Percentiles rank a stretch among this genome's conserved stretches.
These are phyloP conservation scores for Smittia aterrima DNA, from an alignment of 2,888 invertebrate genomes.

Conservation along the genomic window DNA sequence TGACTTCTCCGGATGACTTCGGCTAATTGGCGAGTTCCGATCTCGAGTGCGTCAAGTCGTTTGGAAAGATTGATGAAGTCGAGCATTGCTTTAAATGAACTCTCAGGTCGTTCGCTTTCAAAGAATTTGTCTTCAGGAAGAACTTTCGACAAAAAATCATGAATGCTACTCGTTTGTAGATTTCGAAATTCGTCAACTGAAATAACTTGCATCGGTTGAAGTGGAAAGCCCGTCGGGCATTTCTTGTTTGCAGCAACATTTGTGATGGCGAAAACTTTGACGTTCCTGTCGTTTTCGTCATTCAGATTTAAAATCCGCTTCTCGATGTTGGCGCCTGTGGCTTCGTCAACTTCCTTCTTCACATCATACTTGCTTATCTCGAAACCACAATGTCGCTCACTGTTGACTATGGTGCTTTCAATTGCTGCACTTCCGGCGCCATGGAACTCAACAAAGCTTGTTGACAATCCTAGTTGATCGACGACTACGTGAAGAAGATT, in stretches of 20 bases:
- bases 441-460: constrained; percentile 10
- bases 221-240: constrained; percentile 17
- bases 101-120: constrained; percentile 43
- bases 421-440: constrained; percentile 22
- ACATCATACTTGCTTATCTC: constrained; percentile 9
- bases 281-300: neutral
- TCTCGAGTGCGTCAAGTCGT: constrained; percentile 63
- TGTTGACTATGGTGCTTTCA: constrained; percentile 17
- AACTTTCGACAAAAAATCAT: constrained; percentile 34
- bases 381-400: neutral
- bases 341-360: constrained; percentile 26
- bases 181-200: constrained; percentile 42
- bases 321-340: neutral
- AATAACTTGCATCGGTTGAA: constrained; percentile 39
- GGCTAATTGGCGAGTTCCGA: constrained; percentile 61
- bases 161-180: constrained; percentile 37
- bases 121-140: constrained; percentile 30
- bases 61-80: constrained; percentile 63
- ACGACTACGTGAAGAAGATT: constrained; percentile 10
- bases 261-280: neutral
- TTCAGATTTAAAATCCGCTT: constrained; percentile 1
- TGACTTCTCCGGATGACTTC: neutral
- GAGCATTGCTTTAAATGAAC: constrained; percentile 63
- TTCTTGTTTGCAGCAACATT: neutral
- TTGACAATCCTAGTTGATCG: constrained; percentile 21